Evolutionary conservation across 1,140 invertebrate genomes (phyloP), one percentile per base, ranked within the genome.

Genomic region (Zaprionus nigranus): DNA sequence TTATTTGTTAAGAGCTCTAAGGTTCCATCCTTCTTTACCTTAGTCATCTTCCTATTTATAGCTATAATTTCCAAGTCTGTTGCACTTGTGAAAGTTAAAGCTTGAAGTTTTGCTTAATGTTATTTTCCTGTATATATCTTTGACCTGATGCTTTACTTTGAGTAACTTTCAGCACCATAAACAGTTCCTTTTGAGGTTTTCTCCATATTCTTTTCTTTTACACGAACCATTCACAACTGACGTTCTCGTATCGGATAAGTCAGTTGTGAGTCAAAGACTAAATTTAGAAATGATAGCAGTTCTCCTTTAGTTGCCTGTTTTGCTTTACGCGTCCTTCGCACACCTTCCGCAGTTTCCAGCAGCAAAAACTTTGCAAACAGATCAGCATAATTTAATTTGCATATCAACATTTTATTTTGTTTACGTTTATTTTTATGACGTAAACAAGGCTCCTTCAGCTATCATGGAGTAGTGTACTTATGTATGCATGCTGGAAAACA

Each of bases 341-440:
- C 64, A 76, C 67, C 56, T 71, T 71, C 26, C 13, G 54, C 43
- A 43, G 15, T 53, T 49, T 67, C 24, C 26, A 26, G 20, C 30
- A 9, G 46, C 28, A 53, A 64, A 74, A 78, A 64, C 49, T 78
- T 75, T 75, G 49, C 61, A 40, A 51, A 38, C 26, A 78, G 76
- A 75, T 78, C 76, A 78, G 76, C 72, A 78, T 78, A 78, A 75
- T 78, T 78, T 75, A 65, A 78, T 78, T 78, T 78, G 72, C 76
- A 78, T 78, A 78, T 78, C 76, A 75, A 75, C 76, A 78, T 75
- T 78, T 78, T 78, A 66, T 78, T 78, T 78, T 78, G 76, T 75
- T 78, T 78, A 62, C 76, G 72, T 75, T 75, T 75, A 78, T 78
- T 78, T 75, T 70, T 70, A 78, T 65, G 72, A 78, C 66, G 72